Evolutionary conservation across 2,888 invertebrate genomes (phyloP).

Genomic region (Patella ulyssiponensis): DNA sequence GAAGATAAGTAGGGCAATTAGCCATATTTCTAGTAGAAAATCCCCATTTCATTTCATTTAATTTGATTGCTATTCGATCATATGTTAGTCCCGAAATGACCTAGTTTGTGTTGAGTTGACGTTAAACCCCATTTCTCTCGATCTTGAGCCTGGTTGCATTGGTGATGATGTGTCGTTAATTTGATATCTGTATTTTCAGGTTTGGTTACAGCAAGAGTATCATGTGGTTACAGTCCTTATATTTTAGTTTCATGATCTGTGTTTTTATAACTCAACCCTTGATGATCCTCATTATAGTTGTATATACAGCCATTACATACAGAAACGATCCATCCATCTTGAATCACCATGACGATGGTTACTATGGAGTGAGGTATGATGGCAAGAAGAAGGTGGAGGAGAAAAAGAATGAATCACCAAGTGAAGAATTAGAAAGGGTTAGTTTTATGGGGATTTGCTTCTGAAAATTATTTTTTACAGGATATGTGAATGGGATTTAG

Average conservation of each 20-base stretch:
- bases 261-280: slow-evolving; percentile 70
- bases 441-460: background rate
- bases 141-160: no score
- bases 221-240: slow-evolving; percentile 69
- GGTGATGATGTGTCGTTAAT: background rate
- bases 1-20: no score
- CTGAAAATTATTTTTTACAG: no score
- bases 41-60: no score
- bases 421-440: slow-evolving; percentile 59
- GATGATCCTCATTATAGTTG: slow-evolving; percentile 57
- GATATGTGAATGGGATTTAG: no score
- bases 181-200: slow-evolving; percentile 42
- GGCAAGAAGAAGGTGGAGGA: slow-evolving; percentile 46
- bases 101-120: no score
- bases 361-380: slow-evolving; percentile 46
- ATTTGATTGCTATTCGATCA: no score
- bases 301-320: slow-evolving; percentile 60
- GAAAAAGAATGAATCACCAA: slow-evolving; percentile 46
- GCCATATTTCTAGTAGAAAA: no score
- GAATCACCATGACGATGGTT: slow-evolving; percentile 58
- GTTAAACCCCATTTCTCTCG: no score
- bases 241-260: slow-evolving; percentile 69
- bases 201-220: slow-evolving; percentile 66
- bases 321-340: slow-evolving; percentile 61
- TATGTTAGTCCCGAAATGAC: no score